phyloP scores from a whole-genome alignment of 92 coral and sea anemone genomes.

The Parazoanthus darwini region DNA sequence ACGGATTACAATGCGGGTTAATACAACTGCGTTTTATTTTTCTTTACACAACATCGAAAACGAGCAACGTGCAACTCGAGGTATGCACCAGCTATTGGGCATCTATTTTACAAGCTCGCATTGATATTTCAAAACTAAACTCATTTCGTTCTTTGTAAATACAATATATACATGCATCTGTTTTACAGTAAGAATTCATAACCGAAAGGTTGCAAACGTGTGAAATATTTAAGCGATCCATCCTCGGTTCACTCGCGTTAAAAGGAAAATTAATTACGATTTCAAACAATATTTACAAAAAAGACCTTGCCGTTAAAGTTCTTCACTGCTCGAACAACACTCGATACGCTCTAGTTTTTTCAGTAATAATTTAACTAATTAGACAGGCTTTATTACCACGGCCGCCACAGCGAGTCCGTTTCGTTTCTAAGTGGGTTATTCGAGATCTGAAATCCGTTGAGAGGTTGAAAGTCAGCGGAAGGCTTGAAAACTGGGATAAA shows the following conservation, averaged over 20 bases:
- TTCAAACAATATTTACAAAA: background rate
- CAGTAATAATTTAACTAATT: background rate
- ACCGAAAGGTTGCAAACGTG: background rate
- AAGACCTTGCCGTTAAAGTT: background rate
- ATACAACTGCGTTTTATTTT: background rate
- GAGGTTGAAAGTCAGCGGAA: slow-evolving; percentile 49
- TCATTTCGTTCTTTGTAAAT: background rate
- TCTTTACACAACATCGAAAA: background rate
- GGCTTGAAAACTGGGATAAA: slow-evolving; percentile 66
- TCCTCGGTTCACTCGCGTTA: background rate
- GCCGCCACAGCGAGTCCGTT: slow-evolving; percentile 73
- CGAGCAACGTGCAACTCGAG: background rate
- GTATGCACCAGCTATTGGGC: background rate
- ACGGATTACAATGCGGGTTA: background rate
- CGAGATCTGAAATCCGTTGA: slow-evolving; percentile 47
- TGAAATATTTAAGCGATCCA: background rate
- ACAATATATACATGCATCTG: slow-evolving; percentile 3
- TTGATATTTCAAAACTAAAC: background rate
- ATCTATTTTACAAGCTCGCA: background rate
- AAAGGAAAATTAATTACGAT: background rate
- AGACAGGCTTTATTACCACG: slow-evolving; percentile 54
- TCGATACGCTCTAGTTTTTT: background rate
- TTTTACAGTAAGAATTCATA: background rate
- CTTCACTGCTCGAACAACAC: background rate
- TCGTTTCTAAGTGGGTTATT: slow-evolving; percentile 49